Conservation (phyloP, 1,140 invertebrate species). For the Trachymyrmex septentrionalis region DNA sequence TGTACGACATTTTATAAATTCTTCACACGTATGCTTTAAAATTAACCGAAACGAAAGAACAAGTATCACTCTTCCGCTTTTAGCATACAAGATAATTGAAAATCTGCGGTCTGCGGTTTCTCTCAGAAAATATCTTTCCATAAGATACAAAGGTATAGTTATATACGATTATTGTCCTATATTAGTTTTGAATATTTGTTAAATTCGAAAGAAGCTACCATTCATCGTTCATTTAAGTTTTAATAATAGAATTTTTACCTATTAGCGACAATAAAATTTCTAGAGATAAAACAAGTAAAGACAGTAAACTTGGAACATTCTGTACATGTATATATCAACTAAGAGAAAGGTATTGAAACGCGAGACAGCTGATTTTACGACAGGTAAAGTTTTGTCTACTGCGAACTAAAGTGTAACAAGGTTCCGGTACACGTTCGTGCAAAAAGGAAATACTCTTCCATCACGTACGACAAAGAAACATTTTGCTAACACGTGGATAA, state of each 20-base stretch:
- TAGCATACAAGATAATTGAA: constrained; percentile 23
- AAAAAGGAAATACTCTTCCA: constrained; percentile 37
- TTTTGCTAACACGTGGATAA: constrained; percentile 3
- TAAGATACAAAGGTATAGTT: not conserved
- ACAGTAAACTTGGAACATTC: not conserved
- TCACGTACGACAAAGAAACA: constrained; percentile 27
- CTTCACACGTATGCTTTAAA: not conserved
- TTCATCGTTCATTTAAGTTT: not conserved
- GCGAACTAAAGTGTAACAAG: constrained; percentile 40
- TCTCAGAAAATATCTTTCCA: constrained; percentile 9
- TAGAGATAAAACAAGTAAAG: not conserved
- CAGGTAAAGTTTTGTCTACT: constrained; percentile 55
- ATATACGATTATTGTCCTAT: not conserved
- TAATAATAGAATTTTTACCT: not conserved
- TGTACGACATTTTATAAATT: constrained; percentile 8
- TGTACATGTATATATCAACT: not conserved
- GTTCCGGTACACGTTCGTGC: constrained; percentile 49
- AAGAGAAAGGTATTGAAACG: constrained; percentile 43
- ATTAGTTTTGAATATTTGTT: not conserved
- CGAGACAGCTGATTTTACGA: constrained; percentile 48
- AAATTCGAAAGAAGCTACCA: not conserved
- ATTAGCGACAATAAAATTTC: constrained; percentile 13
- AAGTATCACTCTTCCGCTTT: constrained; percentile 13
- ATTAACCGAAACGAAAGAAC: constrained; percentile 2
- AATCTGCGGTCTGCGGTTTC: constrained; percentile 38